These are phyloP conservation scores for Drosophila antonietae DNA, from an alignment of 2,888 invertebrate genomes.

Conservation along the genomic window DNA sequence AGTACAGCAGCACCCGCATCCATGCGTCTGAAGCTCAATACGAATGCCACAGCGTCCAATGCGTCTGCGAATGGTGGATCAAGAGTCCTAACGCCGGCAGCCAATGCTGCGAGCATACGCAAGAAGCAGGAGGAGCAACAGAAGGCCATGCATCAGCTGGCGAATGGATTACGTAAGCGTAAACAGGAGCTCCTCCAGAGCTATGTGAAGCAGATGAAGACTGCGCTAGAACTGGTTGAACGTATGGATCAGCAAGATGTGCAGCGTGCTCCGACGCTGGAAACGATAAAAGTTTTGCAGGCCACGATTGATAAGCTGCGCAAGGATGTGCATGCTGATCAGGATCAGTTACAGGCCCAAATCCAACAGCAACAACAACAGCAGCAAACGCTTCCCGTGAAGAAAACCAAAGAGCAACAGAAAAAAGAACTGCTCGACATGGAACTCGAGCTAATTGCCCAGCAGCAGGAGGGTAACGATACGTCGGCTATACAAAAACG, in stretches of 20 bases:
- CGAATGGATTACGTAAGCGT: slow-evolving; percentile 92
- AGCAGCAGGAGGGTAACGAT: slow-evolving; percentile 94
- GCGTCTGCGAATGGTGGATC: slow-evolving; percentile 84
- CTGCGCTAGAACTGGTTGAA: slow-evolving; percentile 92
- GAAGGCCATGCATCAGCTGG: slow-evolving; percentile 90
- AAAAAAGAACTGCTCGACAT: slow-evolving; percentile 96
- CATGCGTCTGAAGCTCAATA: slow-evolving; percentile 63
- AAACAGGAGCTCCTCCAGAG: slow-evolving; percentile 95
- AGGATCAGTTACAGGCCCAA: slow-evolving; percentile 84
- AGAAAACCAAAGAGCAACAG: slow-evolving; percentile 91
- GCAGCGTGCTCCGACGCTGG: slow-evolving; percentile 90
- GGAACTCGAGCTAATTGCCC: slow-evolving; percentile 95
- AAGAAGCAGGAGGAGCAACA: slow-evolving; percentile 91
- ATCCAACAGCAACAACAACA: slow-evolving; percentile 82
- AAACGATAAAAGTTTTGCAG: slow-evolving; percentile 92
- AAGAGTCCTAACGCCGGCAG: slow-evolving; percentile 86
- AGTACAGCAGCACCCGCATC: slow-evolving; percentile 68
- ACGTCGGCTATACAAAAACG: slow-evolving; percentile 92
- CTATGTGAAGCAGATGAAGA: slow-evolving; percentile 94
- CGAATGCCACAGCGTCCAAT: slow-evolving; percentile 57
- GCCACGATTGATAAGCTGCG: slow-evolving; percentile 89
- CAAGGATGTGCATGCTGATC: slow-evolving; percentile 84
- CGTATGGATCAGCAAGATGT: slow-evolving; percentile 89
- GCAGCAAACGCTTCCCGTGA: slow-evolving; percentile 81
- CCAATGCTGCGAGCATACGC: slow-evolving; percentile 88